phyloP scores from a whole-genome alignment of 1,140 invertebrate genomes.

The Zaprionus africanus region DNA sequence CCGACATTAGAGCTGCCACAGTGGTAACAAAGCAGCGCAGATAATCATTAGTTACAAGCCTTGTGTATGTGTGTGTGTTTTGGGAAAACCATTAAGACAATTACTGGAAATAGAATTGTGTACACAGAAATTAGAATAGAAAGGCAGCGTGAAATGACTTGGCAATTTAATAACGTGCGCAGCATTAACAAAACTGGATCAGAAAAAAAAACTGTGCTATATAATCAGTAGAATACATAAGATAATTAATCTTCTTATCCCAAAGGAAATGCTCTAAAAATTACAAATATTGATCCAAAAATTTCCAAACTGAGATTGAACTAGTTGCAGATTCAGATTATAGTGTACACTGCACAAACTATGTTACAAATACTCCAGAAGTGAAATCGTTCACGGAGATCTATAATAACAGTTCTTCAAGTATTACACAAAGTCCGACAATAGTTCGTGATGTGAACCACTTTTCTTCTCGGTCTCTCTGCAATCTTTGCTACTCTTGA shows the following conservation, averaged over 20 bases:
- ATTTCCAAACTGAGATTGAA: too few relatives aligned
- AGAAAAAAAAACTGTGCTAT: too few relatives aligned
- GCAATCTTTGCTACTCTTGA: slow-evolving; percentile 6
- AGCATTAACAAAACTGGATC: too few relatives aligned
- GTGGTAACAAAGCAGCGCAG: slow-evolving; percentile 21
- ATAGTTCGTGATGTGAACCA: neutral
- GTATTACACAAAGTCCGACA: neutral
- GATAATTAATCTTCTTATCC: too few relatives aligned
- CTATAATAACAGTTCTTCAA: neutral
- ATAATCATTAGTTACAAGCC: neutral
- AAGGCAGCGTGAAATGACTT: too few relatives aligned
- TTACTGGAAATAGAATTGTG: too few relatives aligned
- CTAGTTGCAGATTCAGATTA: too few relatives aligned
- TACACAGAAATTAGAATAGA: too few relatives aligned
- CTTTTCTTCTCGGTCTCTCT: slow-evolving; percentile 12
- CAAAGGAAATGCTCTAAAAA: too few relatives aligned
- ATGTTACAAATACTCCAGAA: neutral
- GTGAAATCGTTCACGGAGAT: neutral
- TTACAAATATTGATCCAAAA: too few relatives aligned
- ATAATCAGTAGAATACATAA: too few relatives aligned
- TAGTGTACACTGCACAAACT: neutral
- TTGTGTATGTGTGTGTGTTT: neutral
- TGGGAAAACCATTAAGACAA: neutral
- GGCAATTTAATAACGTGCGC: too few relatives aligned
- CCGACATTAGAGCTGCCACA: slow-evolving; percentile 38